A percentile compares a stretch with the other conserved stretches of the same genome.
Evolutionary conservation across 2,888 invertebrate species (phyloP).

Genomic region (Drosophila neutralis): DNA sequence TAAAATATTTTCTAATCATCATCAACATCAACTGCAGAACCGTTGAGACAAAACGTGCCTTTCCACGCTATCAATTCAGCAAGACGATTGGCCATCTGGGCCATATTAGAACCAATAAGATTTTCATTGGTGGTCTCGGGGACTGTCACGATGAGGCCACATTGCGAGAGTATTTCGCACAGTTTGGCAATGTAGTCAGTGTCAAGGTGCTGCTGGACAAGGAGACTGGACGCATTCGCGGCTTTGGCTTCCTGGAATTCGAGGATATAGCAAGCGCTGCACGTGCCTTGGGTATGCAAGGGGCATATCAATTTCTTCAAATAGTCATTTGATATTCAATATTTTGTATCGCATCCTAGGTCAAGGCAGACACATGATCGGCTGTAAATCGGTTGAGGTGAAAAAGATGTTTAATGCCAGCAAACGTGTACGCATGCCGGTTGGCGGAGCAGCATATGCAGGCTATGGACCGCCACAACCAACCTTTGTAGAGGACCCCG

Average conservation of each 20-base stretch:
- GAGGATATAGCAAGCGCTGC: constrained; percentile 79
- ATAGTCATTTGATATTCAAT: too few species aligned
- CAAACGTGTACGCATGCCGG: constrained; percentile 83
- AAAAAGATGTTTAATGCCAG: constrained; percentile 78
- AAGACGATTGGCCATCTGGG: constrained; percentile 59
- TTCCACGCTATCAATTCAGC: constrained; percentile 78
- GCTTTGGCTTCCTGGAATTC: constrained; percentile 83
- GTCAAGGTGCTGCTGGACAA: constrained; percentile 82
- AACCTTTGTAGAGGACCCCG: constrained; percentile 55
- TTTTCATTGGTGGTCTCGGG: constrained; percentile 82
- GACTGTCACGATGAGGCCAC: constrained; percentile 79
- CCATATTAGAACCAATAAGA: constrained; percentile 71
- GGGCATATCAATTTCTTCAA: not conserved
- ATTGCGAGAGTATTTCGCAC: constrained; percentile 79
- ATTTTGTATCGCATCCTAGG: constrained; percentile 46
- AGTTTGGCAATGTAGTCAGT: constrained; percentile 76
- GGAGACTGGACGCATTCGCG: constrained; percentile 82
- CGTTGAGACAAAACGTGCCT: constrained; percentile 82
- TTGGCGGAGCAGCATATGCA: constrained; percentile 71
- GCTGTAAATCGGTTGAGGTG: constrained; percentile 76
- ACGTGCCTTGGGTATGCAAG: constrained; percentile 78
- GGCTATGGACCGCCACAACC: constrained; percentile 74
- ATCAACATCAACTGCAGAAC: constrained; percentile 55
- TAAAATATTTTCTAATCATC: not conserved
- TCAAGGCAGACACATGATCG: constrained; percentile 78